Evolutionary conservation across 1,140 invertebrate species (phyloP).

Genomic region (Tetramorium alpestre): DNA sequence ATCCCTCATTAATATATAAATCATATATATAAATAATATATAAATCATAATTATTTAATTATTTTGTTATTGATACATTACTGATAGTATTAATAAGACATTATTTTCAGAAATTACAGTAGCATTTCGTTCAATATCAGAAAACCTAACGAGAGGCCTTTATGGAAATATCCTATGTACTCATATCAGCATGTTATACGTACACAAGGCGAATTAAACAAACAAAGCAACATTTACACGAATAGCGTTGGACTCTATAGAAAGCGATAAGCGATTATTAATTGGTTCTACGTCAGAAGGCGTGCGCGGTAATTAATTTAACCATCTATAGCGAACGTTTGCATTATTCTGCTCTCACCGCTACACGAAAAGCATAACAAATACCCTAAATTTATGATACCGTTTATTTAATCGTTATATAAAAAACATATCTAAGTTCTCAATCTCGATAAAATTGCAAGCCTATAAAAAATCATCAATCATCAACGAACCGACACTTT

Average conservation of each 20-base stretch:
- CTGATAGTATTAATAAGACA: slow-evolving; percentile 39
- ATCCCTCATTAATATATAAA: not conserved
- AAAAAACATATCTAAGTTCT: not conserved
- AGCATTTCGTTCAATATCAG: slow-evolving; percentile 17
- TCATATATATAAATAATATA: slow-evolving; percentile 22
- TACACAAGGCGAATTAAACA: slow-evolving; percentile 45
- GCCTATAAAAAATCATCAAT: slow-evolving; percentile 34
- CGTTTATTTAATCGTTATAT: slow-evolving; percentile 13
- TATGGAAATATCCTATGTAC: slow-evolving; percentile 14
- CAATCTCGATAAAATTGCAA: slow-evolving; percentile 3
- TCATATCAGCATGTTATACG: slow-evolving; percentile 46
- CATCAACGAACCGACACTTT: not conserved
- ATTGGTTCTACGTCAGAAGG: slow-evolving; percentile 46
- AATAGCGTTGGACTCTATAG: slow-evolving; percentile 27
- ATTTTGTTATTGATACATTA: slow-evolving; percentile 36
- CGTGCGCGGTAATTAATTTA: slow-evolving; percentile 42
- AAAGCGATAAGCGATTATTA: slow-evolving; percentile 57
- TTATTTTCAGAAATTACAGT: slow-evolving; percentile 35
- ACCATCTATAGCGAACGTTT: slow-evolving; percentile 25
- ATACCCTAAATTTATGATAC: slow-evolving; percentile 19
- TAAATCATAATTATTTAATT: slow-evolving; percentile 38
- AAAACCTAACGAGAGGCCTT: slow-evolving; percentile 9
- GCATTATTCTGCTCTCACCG: slow-evolving; percentile 4
- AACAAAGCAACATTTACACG: slow-evolving; percentile 48
- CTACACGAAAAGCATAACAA: not conserved